Percentiles rank a stretch among this genome's conserved stretches.
Evolutionary conservation across 2,797 vertebrate genomes (phyloP).

Genomic region (Galago senegalensis): DNA sequence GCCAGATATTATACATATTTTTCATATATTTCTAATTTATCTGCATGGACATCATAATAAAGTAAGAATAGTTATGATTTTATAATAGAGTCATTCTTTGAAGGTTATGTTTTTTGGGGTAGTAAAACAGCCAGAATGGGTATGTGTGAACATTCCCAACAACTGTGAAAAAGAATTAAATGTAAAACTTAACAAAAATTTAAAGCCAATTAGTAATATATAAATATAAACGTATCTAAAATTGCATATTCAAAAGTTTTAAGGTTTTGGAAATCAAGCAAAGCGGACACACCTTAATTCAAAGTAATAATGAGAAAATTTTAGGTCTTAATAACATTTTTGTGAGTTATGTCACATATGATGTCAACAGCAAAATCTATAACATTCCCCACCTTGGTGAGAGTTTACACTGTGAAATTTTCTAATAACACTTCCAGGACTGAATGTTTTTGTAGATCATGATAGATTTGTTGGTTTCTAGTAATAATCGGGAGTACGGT

Average conservation of each 20-base stretch:
- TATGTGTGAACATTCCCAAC: not conserved
- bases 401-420: slow-evolving; percentile 33
- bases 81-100: not conserved
- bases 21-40: slow-evolving; percentile 13
- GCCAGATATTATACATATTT: not conserved
- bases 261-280: slow-evolving; percentile 5
- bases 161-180: not conserved
- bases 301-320: slow-evolving; percentile 4
- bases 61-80: not conserved
- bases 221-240: not conserved
- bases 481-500: not conserved
- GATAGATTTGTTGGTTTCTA: not conserved
- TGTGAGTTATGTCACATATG: not conserved
- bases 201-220: not conserved
- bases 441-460: not conserved
- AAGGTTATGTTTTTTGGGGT: not conserved
- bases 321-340: not conserved
- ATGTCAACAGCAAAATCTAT: slow-evolving; percentile 35
- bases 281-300: slow-evolving; percentile 22
- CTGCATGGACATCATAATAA: not conserved
- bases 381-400: not conserved
- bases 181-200: slow-evolving; percentile 19
- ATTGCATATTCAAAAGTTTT: not conserved
- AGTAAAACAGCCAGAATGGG: not conserved
- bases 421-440: not conserved